Conservation (phyloP, 2,888 invertebrate species). For the Drosophila quinaria region DNA sequence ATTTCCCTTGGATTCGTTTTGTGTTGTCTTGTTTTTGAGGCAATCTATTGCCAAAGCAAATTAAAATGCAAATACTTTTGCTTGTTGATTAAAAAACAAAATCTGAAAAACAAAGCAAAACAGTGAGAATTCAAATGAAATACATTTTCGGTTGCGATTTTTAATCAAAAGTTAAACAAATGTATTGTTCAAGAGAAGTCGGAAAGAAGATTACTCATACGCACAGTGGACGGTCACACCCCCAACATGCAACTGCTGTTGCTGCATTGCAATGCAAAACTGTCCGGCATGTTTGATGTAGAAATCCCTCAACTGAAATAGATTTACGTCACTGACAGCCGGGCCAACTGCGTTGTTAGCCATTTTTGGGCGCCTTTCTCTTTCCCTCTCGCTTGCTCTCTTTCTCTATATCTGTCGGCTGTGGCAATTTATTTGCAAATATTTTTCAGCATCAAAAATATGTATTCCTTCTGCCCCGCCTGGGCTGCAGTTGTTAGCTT, state of each 20-base stretch:
- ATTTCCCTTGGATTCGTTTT: constrained; percentile 5
- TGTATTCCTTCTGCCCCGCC: constrained; percentile 31
- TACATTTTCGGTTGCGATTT: constrained; percentile 64
- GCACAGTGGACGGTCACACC: constrained; percentile 53
- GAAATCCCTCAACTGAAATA: constrained; percentile 82
- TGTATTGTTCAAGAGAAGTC: constrained; percentile 13
- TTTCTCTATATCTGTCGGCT: constrained; percentile 31
- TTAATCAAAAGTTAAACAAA: constrained; percentile 63
- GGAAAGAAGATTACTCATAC: constrained; percentile 66
- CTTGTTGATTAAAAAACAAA: constrained; percentile 38
- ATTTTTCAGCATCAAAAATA: constrained; percentile 75
- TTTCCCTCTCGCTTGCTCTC: constrained; percentile 2
- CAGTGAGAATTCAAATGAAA: constrained; percentile 68
- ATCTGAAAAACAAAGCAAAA: constrained; percentile 30
- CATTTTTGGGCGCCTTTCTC: constrained; percentile 45
- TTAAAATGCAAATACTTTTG: constrained; percentile 72
- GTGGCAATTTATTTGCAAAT: constrained; percentile 76
- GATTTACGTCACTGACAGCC: constrained; percentile 81
- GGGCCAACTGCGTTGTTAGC: constrained; percentile 56
- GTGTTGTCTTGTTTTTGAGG: constrained; percentile 17
- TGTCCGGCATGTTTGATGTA: constrained; percentile 80
- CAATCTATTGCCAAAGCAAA: constrained; percentile 62
- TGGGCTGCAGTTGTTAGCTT: constrained; percentile 60
- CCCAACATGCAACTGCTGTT: constrained; percentile 48
- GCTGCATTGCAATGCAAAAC: constrained; percentile 66